Base-by-base conservation (phyloP, 2,797 vertebrate genomes). In the Fratercula arctica region DNA sequence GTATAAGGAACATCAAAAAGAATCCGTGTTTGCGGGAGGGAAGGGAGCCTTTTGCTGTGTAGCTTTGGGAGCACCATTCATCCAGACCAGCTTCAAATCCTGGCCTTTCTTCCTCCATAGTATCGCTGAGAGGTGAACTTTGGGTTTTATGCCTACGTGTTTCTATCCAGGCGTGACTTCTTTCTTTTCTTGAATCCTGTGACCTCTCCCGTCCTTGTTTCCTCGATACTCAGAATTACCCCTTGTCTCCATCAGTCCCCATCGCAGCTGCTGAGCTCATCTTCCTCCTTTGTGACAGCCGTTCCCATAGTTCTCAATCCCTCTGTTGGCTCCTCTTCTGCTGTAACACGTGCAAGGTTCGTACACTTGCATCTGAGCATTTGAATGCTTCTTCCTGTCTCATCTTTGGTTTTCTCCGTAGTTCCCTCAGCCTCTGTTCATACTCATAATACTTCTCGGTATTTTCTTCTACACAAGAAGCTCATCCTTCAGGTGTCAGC, bases 1-100 rank as follows among this genome's bases (percentile, higher is more conserved):
- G 63, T 31, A 4, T 67, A 67, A 79, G 88, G 94, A 85, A 95
- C 95, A 96, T 96, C 95, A 97, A 95, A 97, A 91, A 78, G 86
- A 86, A 53, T 31, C 80, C 1, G 4, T 95, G 94, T 90, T 95
- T 73, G 85, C 6, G 13, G 94, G 92, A 89, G 94, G 89, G 80
- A 89, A 90, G 86, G 78, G 82, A 93, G 86, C 86, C 51, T 39
- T 96, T 91, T 60, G 94, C 93, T 90, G 76, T 4, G 37, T 53
- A 41, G 87, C 67, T 85, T 48, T 86, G 87, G 89, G 89, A 94
- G 89, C 73, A 56, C 73, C 61, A 3, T 70, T 82, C 39, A 16
- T 59, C 77, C 72, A 63, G 50, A 39, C 80, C 73, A 54, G 56
- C 45, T 95, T 87, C 78, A 46, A 4, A 57, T 31, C 72, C 75